A percentile compares a stretch with the other conserved stretches of the same genome.
Evolutionary conservation across 2,797 vertebrate genomes (phyloP).

Genomic region (Morus bassanus): DNA sequence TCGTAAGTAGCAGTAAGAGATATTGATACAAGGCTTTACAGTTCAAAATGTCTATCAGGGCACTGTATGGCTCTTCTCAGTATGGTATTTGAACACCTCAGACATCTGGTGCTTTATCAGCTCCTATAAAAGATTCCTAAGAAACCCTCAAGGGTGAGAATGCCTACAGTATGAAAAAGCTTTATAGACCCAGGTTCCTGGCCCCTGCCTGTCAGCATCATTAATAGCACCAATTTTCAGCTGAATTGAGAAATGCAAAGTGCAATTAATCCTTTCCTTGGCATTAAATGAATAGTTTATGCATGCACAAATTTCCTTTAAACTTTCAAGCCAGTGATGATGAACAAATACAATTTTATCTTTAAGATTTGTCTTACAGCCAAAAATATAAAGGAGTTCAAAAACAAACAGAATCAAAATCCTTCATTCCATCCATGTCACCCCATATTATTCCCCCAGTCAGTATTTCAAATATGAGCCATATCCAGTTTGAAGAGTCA

Average conservation of each 20-base stretch:
- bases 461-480: constrained; percentile 11
- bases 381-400: neutral
- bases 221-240: neutral
- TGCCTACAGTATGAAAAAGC: neutral
- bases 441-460: neutral
- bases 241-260: constrained; percentile 2
- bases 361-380: neutral
- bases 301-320: neutral
- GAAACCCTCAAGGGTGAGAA: neutral
- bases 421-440: neutral
- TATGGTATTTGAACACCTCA: neutral
- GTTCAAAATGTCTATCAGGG: neutral
- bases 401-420: constrained; percentile 25
- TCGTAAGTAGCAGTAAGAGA: neutral
- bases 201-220: neutral
- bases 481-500: neutral
- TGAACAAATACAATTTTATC: neutral
- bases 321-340: neutral
- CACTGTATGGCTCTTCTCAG: neutral
- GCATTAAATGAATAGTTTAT: neutral
- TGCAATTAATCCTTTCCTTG: neutral
- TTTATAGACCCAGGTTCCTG: neutral
- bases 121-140: neutral
- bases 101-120: neutral
- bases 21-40: neutral